phyloP scores from a whole-genome alignment of 2,888 invertebrate species.

The Elmis aenea region DNA sequence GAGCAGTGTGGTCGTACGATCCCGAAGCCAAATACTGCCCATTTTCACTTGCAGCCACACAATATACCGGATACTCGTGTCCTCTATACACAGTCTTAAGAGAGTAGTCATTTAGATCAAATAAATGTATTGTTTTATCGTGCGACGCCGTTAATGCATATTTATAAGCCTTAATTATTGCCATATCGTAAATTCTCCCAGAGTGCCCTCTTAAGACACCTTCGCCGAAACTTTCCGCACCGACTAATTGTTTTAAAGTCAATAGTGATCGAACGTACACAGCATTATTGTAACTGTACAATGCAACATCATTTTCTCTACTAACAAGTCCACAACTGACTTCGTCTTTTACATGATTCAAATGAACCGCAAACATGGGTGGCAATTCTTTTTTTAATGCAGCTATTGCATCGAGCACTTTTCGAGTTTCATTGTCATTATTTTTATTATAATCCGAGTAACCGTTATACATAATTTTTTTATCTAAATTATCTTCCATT shows the following conservation, averaged over 20 bases:
- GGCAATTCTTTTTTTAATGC: slow-evolving; percentile 31
- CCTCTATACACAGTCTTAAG: slow-evolving; percentile 53
- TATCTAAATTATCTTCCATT: too few relatives aligned
- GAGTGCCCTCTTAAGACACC: slow-evolving; percentile 34
- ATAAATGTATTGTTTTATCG: slow-evolving; percentile 39
- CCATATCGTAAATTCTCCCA: slow-evolving; percentile 35
- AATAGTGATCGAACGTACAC: slow-evolving; percentile 33
- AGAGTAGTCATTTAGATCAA: slow-evolving; percentile 33
- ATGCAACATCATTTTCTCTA: slow-evolving; percentile 33
- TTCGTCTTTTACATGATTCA: slow-evolving; percentile 34
- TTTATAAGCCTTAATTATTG: slow-evolving; percentile 31
- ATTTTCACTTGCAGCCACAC: slow-evolving; percentile 64
- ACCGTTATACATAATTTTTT: slow-evolving; percentile 11
- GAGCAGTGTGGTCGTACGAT: slow-evolving; percentile 74
- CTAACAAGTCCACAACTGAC: slow-evolving; percentile 38
- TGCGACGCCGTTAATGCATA: slow-evolving; percentile 37
- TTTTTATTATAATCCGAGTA: slow-evolving; percentile 3
- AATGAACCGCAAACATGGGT: slow-evolving; percentile 32
- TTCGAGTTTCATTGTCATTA: slow-evolving; percentile 16
- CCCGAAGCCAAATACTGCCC: slow-evolving; percentile 72
- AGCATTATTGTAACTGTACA: slow-evolving; percentile 37
- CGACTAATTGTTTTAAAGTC: slow-evolving; percentile 29
- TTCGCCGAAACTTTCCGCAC: slow-evolving; percentile 23
- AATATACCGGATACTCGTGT: slow-evolving; percentile 88
- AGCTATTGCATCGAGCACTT: slow-evolving; percentile 30